Conservation (phyloP, 2,113 vertebrate genomes). For the Amblyopsis rosae region DNA sequence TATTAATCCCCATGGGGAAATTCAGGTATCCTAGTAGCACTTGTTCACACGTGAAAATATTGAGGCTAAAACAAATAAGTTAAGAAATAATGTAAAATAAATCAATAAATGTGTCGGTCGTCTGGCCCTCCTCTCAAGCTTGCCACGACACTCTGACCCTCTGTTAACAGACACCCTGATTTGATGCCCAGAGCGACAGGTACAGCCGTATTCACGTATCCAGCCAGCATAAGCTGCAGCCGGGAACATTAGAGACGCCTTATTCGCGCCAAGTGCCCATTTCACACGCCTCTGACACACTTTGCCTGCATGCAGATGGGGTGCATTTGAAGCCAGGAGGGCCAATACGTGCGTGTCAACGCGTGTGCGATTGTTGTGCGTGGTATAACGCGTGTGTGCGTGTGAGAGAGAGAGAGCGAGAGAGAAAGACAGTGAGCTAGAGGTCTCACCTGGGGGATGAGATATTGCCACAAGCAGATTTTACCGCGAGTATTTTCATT, state of each 20-base stretch:
- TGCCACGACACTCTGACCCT: too few relatives aligned
- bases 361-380: conserved; percentile 22
- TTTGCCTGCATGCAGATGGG: conserved; percentile 68
- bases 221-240: conserved; percentile 70
- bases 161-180: too few relatives aligned
- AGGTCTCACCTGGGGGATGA: conserved; percentile 77
- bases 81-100: too few relatives aligned
- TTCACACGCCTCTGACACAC: conserved; percentile 68
- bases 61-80: too few relatives aligned
- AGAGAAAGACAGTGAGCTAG: conserved; percentile 5
- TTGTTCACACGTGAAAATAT: too few relatives aligned
- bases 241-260: conserved; percentile 68
- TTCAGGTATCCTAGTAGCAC: too few relatives aligned
- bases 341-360: conserved; percentile 35
- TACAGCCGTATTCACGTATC: conserved; percentile 62
- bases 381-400: conserved; percentile 25
- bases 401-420: not conserved
- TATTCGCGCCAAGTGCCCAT: conserved; percentile 56
- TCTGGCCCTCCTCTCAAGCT: too few relatives aligned
- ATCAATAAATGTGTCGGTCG: too few relatives aligned
- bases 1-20: too few relatives aligned
- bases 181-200: conserved; percentile 34
- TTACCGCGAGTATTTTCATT: conserved; percentile 82
- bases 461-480: conserved; percentile 83
- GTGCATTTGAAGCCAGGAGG: conserved; percentile 63